phyloP scores from a whole-genome alignment of 2,113 vertebrate genomes.

The Xiphophorus hellerii region DNA sequence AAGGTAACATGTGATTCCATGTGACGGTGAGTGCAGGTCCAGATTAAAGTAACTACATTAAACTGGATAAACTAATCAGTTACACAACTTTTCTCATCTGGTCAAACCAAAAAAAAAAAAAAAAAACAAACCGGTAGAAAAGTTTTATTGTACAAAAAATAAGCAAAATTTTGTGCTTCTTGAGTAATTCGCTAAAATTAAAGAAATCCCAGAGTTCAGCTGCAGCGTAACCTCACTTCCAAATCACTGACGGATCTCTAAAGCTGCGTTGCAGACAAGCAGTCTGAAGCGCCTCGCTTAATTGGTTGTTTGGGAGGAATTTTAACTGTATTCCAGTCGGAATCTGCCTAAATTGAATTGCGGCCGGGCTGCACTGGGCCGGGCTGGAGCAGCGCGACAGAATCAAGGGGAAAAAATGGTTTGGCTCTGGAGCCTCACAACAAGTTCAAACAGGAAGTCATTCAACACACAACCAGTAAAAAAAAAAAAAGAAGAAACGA shows the following conservation, averaged over 20 bases:
- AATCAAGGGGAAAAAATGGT: slow-evolving; percentile 19
- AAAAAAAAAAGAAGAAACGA: slow-evolving; percentile 5
- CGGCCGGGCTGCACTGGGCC: slow-evolving; percentile 47
- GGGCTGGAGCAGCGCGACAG: slow-evolving; percentile 10
- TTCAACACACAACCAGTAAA: slow-evolving; percentile 55
- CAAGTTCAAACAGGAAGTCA: slow-evolving; percentile 75
- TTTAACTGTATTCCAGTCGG: slow-evolving; percentile 64
- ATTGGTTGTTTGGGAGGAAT: slow-evolving; percentile 63
- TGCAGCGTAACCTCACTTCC: background rate
- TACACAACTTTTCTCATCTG: background rate
- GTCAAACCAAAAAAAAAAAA: background rate
- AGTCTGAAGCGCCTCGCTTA: slow-evolving; percentile 52
- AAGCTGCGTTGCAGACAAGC: slow-evolving; percentile 35
- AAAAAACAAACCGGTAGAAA: background rate
- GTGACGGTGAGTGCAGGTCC: slow-evolving; percentile 27
- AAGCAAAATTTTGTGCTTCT: too few species aligned
- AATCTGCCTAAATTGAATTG: slow-evolving; percentile 66
- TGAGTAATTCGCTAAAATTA: too few species aligned
- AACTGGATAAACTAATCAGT: slow-evolving; percentile 18
- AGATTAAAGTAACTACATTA: slow-evolving; percentile 4
- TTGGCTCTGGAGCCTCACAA: slow-evolving; percentile 56
- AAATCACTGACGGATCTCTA: background rate
- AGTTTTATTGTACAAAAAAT: background rate
- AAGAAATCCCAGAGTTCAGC: background rate
- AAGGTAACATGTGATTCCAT: slow-evolving; percentile 17